Evolutionary conservation across 2,888 invertebrate species (phyloP).

Genomic region (Drosophila birchii): DNA sequence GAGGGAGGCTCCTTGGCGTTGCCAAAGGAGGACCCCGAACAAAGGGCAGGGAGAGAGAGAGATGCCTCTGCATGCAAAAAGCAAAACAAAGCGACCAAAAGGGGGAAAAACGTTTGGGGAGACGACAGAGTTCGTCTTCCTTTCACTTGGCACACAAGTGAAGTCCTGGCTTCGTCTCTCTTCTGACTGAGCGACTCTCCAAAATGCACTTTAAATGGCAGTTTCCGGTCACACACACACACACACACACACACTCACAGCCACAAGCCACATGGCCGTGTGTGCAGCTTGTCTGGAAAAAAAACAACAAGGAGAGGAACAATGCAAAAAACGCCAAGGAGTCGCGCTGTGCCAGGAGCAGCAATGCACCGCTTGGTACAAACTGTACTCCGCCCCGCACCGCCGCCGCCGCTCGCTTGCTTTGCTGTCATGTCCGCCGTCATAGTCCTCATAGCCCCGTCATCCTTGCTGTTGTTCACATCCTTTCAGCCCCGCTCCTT

Average conservation of each 20-base stretch:
- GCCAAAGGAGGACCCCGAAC: slow-evolving; percentile 32
- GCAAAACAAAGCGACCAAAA: slow-evolving; percentile 27
- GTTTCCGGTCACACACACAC: slow-evolving; percentile 80
- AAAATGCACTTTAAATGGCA: slow-evolving; percentile 83
- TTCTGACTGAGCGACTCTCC: slow-evolving; percentile 63
- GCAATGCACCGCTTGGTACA: slow-evolving; percentile 81
- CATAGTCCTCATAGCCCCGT: slow-evolving; percentile 52
- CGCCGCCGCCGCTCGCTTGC: slow-evolving; percentile 10
- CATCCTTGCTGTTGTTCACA: slow-evolving; percentile 55
- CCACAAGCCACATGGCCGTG: slow-evolving; percentile 43
- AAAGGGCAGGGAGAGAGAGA: slow-evolving; percentile 24
- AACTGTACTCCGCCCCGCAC: slow-evolving; percentile 76
- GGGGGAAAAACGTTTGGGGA: slow-evolving; percentile 14
- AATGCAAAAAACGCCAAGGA: slow-evolving; percentile 68
- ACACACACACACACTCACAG: slow-evolving; percentile 10
- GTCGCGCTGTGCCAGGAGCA: slow-evolving; percentile 77
- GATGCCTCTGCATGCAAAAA: slow-evolving; percentile 42
- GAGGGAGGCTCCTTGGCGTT: not conserved
- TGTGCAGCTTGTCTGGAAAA: slow-evolving; percentile 58
- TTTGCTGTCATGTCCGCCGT: slow-evolving; percentile 67
- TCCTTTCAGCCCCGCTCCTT: slow-evolving; percentile 52
- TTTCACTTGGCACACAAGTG: slow-evolving; percentile 72
- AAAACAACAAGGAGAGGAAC: slow-evolving; percentile 56
- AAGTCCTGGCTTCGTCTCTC: slow-evolving; percentile 44
- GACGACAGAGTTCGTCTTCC: slow-evolving; percentile 56